A percentile compares a stretch with the other conserved stretches of the same genome.
Evolutionary conservation across 2,113 vertebrate genomes (phyloP).

Genomic region (Crotalus helleri): DNA sequence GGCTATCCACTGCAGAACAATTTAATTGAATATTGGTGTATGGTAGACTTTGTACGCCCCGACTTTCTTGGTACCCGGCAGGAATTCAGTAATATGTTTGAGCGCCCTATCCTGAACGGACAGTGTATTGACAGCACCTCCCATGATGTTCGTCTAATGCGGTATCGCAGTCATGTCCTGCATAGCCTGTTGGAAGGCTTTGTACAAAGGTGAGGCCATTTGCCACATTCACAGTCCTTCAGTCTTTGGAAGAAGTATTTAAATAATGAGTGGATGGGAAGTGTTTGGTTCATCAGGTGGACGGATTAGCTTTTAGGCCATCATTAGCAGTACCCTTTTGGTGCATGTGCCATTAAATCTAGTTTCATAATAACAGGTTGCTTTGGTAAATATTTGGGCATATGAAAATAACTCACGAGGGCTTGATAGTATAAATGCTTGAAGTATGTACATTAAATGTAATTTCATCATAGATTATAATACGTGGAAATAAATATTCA

Average conservation of each 20-base stretch:
- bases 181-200: conserved; percentile 98
- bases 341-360: neutral
- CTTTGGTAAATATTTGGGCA: neutral
- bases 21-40: conserved; percentile 98
- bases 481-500: neutral
- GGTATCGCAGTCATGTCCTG: conserved; percentile 96
- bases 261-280: neutral
- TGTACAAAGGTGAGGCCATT: conserved; percentile 87
- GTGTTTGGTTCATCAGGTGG: neutral
- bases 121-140: conserved; percentile 98
- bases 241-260: neutral
- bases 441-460: neutral
- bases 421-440: neutral
- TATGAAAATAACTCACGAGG: neutral
- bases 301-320: neutral
- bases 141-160: conserved; percentile 93
- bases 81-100: conserved; percentile 99
- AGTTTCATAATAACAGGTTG: neutral
- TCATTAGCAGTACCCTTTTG: neutral
- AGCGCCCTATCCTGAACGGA: conserved; percentile 95
- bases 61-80: conserved; percentile 96
- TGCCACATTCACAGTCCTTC: fast-evolving
- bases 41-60: conserved; percentile 97
- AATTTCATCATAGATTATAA: neutral
- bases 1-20: conserved; percentile 98